These are phyloP conservation scores for Hydropotes inermis DNA, from an alignment of 2,113 vertebrate species.

Conservation along the genomic window DNA sequence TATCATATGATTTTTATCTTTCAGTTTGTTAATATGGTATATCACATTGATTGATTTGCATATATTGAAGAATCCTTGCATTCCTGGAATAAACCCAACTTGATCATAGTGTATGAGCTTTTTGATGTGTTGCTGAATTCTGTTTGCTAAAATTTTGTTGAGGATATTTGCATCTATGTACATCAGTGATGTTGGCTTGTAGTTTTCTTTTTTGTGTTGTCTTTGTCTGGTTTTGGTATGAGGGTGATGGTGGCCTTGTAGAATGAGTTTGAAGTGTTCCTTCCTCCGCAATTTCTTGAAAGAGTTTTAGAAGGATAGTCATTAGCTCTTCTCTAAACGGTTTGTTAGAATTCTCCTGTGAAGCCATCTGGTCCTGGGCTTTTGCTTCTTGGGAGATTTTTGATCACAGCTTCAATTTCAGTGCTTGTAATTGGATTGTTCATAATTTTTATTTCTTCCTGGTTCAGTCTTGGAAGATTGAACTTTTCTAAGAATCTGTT, in stretches of 20 bases:
- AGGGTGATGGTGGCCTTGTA: background rate
- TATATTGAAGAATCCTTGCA: background rate
- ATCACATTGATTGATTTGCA: background rate
- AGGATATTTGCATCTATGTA: background rate
- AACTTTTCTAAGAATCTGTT: background rate
- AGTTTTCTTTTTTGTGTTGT: background rate
- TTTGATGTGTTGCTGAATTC: background rate
- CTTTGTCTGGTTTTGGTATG: background rate
- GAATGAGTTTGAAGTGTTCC: background rate
- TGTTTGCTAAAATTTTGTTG: background rate
- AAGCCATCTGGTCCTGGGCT: background rate
- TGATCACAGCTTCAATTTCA: background rate
- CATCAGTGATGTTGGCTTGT: background rate
- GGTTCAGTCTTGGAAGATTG: background rate
- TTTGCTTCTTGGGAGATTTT: background rate
- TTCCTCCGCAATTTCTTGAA: background rate
- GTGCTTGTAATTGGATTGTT: background rate
- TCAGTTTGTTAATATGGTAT: background rate
- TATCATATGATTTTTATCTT: background rate
- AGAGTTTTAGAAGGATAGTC: background rate
- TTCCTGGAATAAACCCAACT: background rate
- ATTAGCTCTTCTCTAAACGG: background rate
- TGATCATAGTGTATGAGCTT: background rate
- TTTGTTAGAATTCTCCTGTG: background rate
- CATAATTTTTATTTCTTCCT: background rate